A percentile compares a stretch with the other conserved stretches of the same genome.
These are phyloP conservation scores for Diarsia rubi DNA, from an alignment of 2,888 invertebrate genomes.

Conservation along the genomic window DNA sequence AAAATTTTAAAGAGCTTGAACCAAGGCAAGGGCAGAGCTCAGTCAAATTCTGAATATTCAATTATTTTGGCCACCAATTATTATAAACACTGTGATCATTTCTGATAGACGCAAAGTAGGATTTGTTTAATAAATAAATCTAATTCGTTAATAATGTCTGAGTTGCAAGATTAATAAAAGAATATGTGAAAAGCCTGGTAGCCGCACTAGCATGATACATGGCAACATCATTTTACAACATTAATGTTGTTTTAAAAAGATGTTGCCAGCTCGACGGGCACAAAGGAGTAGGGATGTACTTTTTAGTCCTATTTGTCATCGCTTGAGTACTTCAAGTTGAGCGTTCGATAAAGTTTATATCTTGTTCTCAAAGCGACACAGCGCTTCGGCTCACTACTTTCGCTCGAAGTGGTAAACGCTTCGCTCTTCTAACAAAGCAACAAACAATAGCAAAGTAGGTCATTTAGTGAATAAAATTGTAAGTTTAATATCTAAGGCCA, in stretches of 20 bases:
- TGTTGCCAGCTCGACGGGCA: neutral
- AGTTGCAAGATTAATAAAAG: neutral
- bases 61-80: neutral
- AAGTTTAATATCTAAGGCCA: neutral
- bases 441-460: conserved; percentile 7
- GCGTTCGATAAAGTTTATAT: neutral
- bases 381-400: conserved; percentile 6
- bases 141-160: neutral
- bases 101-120: neutral
- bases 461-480: conserved; percentile 5
- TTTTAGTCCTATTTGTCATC: conserved; percentile 2
- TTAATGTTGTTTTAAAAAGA: neutral
- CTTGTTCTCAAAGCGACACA: conserved; percentile 10
- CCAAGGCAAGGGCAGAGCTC: too few relatives aligned
- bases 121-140: neutral
- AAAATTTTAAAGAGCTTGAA: neutral
- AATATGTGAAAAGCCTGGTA: neutral
- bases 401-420: neutral
- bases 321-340: conserved; percentile 28
- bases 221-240: too few relatives aligned
- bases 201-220: neutral
- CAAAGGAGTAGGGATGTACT: neutral
- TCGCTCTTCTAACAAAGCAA: conserved; percentile 10
- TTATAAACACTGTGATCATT: neutral
- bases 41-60: neutral